A percentile compares a stretch with the other conserved stretches of the same genome.
Evolutionary conservation across 2,888 invertebrate genomes (phyloP).

Genomic region (Tricholauxania praeusta): DNA sequence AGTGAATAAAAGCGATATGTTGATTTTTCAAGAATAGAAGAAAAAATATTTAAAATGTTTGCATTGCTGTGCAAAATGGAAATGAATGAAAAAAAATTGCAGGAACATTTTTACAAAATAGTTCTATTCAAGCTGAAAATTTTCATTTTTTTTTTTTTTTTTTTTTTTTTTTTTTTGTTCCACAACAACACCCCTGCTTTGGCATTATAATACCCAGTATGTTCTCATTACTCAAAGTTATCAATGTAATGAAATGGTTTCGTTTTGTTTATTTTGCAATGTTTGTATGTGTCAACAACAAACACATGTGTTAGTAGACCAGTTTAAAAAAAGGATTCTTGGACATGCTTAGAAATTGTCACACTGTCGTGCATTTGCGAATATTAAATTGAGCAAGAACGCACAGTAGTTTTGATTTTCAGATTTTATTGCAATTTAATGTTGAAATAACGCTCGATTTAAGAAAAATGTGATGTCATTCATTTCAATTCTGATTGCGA

Average conservation of each 20-base stretch:
- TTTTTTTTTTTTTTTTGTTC: too few relatives aligned
- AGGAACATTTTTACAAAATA: constrained; percentile 14
- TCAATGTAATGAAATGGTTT: constrained; percentile 18
- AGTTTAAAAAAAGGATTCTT: neutral
- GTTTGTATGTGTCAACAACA: neutral
- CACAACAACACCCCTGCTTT: neutral
- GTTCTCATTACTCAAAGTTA: constrained; percentile 15
- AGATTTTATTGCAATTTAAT: too few relatives aligned
- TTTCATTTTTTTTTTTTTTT: neutral
- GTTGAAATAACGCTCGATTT: too few relatives aligned
- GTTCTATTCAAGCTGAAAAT: constrained; percentile 22
- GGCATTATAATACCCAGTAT: neutral
- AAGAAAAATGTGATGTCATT: too few relatives aligned
- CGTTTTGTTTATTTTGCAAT: constrained; percentile 7
- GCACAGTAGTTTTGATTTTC: too few relatives aligned
- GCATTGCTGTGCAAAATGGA: constrained; percentile 2
- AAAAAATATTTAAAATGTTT: constrained; percentile 28
- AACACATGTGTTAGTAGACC: constrained; percentile 17
- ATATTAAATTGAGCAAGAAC: too few relatives aligned
- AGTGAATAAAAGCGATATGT: neutral
- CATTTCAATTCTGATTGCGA: too few relatives aligned
- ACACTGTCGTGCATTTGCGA: too few relatives aligned
- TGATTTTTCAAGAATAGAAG: neutral
- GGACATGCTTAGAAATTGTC: too few relatives aligned
- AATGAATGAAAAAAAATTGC: neutral